phyloP scores from a whole-genome alignment of 2,888 invertebrate species.

The Tenthredo distinguenda region DNA sequence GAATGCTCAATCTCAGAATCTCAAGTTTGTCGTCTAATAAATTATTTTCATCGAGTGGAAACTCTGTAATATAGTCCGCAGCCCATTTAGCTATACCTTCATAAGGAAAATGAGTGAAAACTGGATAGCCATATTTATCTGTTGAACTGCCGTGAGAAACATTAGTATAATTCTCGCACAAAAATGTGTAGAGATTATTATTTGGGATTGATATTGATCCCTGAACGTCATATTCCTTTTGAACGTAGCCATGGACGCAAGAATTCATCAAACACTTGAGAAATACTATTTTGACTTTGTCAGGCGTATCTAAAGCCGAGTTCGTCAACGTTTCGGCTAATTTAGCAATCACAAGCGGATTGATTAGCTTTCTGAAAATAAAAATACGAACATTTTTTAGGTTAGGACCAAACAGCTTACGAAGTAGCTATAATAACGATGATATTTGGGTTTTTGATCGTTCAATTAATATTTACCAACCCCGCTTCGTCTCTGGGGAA shows the following conservation, averaged over 20 bases:
- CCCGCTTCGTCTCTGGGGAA: slow-evolving; percentile 62
- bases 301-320: slow-evolving; percentile 58
- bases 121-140: slow-evolving; percentile 57
- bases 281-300: slow-evolving; percentile 64
- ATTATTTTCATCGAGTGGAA: slow-evolving; percentile 47
- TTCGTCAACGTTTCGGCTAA: slow-evolving; percentile 65
- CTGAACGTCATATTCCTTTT: slow-evolving; percentile 58
- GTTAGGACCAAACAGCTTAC: neutral
- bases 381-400: slow-evolving; percentile 31
- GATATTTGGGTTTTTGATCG: neutral
- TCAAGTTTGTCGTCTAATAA: slow-evolving; percentile 61
- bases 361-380: slow-evolving; percentile 62
- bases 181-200: slow-evolving; percentile 58
- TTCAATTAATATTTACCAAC: slow-evolving; percentile 50
- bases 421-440: neutral
- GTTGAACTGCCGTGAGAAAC: slow-evolving; percentile 14
- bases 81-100: slow-evolving; percentile 67
- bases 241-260: slow-evolving; percentile 66
- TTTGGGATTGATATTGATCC: slow-evolving; percentile 32
- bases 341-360: slow-evolving; percentile 65
- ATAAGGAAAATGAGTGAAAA: slow-evolving; percentile 68
- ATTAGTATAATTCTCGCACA: slow-evolving; percentile 50
- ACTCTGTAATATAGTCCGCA: slow-evolving; percentile 60
- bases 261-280: slow-evolving; percentile 73
- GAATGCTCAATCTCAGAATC: slow-evolving; percentile 67